Base-by-base conservation (phyloP, 2,888 invertebrate genomes). In the Sipha maydis region DNA sequence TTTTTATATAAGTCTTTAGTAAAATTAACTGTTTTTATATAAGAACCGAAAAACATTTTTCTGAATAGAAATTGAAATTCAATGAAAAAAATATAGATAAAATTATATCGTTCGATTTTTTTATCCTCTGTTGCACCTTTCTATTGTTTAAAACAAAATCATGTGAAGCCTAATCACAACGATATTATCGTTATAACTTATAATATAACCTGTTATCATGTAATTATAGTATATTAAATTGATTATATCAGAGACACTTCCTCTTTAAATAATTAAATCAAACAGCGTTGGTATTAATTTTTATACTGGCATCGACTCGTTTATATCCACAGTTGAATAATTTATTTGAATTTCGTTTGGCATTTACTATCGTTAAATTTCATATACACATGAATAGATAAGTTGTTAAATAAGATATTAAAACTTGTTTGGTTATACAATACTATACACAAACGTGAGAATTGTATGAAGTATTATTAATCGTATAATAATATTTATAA, bases 241-340 rank as follows among this genome's bases (percentile, higher is more conserved):
- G 73, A 77, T n/a, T 77, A 77, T n/a, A 1, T 77, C 25, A 5
- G 11, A 41, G 28, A 31, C 34, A 31, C 14, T 73, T 73, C 34
- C 19, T n/a, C 5, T 1, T 83, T 54, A 21, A 48, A 48, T 38
- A 8, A 75, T 25, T 48, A 71, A 67, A 48, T 31, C 31, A 31
- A 71, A 71, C 34, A 54, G 71, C 71, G 71, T 8, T 48, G 41
- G 14, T 38, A 82, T 41, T 41, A 41, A 19, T 28, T 54, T 41
- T n/a, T 54, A 67, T 19, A 9, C 8, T 21, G n/a, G 9, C 25
- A 7, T 48, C 21, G 7, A 25, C 25, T n/a, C 34, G 31, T 25
- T 83, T 54, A 14, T 11, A 54, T 83, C 54, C 73, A 73, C 83
- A 83, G 73, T 56, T 73, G 34, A 34, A 34, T 34, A 19, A 54